phyloP scores from a whole-genome alignment of 2,113 vertebrate genomes.

The Tringa solitaria region DNA sequence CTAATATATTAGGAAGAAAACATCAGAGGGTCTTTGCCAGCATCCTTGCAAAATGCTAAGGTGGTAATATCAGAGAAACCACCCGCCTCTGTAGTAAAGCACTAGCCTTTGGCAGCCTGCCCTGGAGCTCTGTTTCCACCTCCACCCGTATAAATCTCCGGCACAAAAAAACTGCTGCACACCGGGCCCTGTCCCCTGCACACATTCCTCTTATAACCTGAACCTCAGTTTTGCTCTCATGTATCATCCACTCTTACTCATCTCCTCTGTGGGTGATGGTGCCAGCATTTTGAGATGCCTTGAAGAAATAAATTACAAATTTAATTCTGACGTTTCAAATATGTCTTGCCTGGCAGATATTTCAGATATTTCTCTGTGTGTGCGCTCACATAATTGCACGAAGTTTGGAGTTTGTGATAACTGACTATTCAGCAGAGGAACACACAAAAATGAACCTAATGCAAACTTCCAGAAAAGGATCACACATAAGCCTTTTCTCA shows the following conservation, averaged over 20 bases:
- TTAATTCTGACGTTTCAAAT: neutral
- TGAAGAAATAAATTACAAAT: neutral
- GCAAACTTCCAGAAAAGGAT: neutral
- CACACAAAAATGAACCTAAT: neutral
- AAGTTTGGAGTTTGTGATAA: neutral
- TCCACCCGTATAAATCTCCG: neutral
- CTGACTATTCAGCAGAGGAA: neutral
- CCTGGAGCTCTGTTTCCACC: neutral
- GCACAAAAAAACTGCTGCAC: neutral
- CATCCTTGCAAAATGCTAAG: neutral
- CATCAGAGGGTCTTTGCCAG: neutral
- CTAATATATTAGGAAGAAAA: neutral
- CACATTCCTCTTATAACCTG: neutral
- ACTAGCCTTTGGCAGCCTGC: neutral
- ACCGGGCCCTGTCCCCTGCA: neutral
- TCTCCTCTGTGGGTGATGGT: neutral
- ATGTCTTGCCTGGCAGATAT: neutral
- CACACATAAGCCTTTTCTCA: neutral
- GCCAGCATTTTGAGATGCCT: neutral
- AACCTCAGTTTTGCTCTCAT: neutral
- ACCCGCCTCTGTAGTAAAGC: neutral
- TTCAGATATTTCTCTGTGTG: neutral
- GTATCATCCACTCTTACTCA: neutral
- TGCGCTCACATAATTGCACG: rapidly evolving
- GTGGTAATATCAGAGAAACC: neutral